phyloP scores from a whole-genome alignment of 2,113 vertebrate genomes.

The Nerophis lumbriciformis region DNA sequence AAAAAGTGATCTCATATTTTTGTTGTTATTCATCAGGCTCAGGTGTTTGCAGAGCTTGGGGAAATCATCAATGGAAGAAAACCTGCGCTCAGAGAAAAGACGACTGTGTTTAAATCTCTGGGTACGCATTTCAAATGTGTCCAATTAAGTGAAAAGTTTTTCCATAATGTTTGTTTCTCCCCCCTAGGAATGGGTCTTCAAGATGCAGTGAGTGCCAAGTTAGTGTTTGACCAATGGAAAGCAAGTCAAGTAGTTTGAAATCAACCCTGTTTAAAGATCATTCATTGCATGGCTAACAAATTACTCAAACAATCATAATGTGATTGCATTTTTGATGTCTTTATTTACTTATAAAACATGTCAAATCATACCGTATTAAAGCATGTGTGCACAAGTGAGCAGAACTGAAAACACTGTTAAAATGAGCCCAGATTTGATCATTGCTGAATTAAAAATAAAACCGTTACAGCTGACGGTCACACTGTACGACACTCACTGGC shows the following conservation, averaged over 20 bases:
- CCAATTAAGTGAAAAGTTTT: neutral
- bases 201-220: constrained; percentile 85
- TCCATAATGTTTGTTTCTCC: neutral
- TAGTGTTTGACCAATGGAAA: constrained; percentile 86
- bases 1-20: neutral
- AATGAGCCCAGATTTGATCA: constrained; percentile 47
- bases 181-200: constrained; percentile 86
- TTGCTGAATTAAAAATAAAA: constrained; percentile 37
- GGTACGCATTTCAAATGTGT: constrained; percentile 69
- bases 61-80: constrained; percentile 84
- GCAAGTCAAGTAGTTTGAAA: constrained; percentile 27
- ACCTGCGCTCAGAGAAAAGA: constrained; percentile 81
- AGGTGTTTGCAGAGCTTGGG: constrained; percentile 90
- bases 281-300: neutral
- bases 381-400: constrained; percentile 18
- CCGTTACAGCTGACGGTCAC: constrained; percentile 18
- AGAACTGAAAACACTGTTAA: constrained; percentile 32
- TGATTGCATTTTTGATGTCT: constrained; percentile 19
- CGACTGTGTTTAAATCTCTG: constrained; percentile 92
- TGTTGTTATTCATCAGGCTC: constrained; percentile 68
- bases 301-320: neutral
- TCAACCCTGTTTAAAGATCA: neutral
- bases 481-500: constrained; percentile 27
- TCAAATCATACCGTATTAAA: constrained; percentile 53
- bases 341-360: constrained; percentile 51